These are phyloP conservation scores for Campoplex nolae DNA, from an alignment of 2,888 invertebrate species.

Conservation along the genomic window DNA sequence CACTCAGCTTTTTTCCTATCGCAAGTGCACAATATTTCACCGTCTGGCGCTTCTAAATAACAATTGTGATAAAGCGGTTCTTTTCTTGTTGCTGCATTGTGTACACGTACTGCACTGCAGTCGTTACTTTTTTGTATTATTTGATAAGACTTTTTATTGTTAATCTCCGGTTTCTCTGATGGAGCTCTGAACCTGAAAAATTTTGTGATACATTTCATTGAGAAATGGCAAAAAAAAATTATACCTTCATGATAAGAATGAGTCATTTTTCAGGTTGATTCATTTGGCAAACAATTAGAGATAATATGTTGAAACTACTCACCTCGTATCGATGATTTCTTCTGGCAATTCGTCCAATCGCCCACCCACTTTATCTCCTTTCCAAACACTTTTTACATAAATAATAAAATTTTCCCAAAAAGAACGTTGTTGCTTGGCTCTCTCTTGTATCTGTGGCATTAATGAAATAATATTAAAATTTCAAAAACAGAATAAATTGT, in stretches of 20 bases:
- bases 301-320: not conserved
- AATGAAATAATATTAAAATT: not conserved
- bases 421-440: slow-evolving; percentile 76
- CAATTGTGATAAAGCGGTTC: slow-evolving; percentile 93
- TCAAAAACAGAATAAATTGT: not conserved
- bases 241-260: not conserved
- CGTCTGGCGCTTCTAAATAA: slow-evolving; percentile 91
- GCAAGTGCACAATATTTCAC: slow-evolving; percentile 91
- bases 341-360: slow-evolving; percentile 76
- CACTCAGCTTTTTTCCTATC: slow-evolving; percentile 91
- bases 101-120: slow-evolving; percentile 41
- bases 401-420: slow-evolving; percentile 76
- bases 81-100: slow-evolving; percentile 84
- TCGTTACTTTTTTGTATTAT: slow-evolving; percentile 65
- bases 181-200: slow-evolving; percentile 77
- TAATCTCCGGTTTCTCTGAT: slow-evolving; percentile 66
- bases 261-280: not conserved
- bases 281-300: not conserved
- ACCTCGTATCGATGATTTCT: slow-evolving; percentile 80
- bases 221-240: not conserved
- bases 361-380: slow-evolving; percentile 71
- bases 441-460: slow-evolving; percentile 77
- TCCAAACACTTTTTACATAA: slow-evolving; percentile 77
- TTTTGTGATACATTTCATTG: not conserved
- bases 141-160: slow-evolving; percentile 65